phyloP scores from a whole-genome alignment of 2,113 vertebrate genomes.

The Myiozetetes cayanensis region DNA sequence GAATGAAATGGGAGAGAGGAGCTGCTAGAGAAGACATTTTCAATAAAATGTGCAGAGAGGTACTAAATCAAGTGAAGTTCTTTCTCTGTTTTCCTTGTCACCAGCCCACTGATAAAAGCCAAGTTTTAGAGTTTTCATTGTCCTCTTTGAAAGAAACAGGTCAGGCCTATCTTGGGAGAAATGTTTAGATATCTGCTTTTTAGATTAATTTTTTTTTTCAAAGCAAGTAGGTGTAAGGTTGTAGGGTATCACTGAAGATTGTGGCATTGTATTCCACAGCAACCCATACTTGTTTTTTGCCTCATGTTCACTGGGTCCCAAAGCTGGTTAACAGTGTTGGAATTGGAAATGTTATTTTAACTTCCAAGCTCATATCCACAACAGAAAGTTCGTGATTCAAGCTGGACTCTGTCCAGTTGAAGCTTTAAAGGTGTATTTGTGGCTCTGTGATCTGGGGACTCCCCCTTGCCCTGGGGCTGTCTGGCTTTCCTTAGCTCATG shows the following conservation, averaged over 20 bases:
- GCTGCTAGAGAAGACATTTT: neutral
- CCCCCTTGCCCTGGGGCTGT: neutral
- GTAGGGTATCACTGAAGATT: neutral
- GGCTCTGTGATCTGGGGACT: neutral
- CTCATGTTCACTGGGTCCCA: neutral
- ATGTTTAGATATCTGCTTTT: slow-evolving; percentile 1
- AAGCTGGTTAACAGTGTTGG: neutral
- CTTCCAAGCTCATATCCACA: neutral
- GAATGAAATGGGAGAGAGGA: slow-evolving; percentile 24
- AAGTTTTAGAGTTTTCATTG: slow-evolving; percentile 54
- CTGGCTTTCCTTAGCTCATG: neutral
- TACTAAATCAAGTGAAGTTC: slow-evolving; percentile 40
- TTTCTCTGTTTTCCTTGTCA: slow-evolving; percentile 58
- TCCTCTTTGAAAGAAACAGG: slow-evolving; percentile 35
- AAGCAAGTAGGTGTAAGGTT: neutral
- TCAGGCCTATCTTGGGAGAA: slow-evolving; percentile 22
- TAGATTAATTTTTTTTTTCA: neutral
- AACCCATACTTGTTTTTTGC: neutral
- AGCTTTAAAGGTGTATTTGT: rapidly evolving
- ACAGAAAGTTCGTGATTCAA: neutral
- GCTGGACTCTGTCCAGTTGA: neutral
- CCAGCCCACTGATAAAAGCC: slow-evolving; percentile 27
- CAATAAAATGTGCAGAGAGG: slow-evolving; percentile 14
- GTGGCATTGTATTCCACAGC: neutral
- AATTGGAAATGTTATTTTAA: neutral